Evolutionary conservation across 2,888 invertebrate species (phyloP).

Genomic region (Carabus problematicus): DNA sequence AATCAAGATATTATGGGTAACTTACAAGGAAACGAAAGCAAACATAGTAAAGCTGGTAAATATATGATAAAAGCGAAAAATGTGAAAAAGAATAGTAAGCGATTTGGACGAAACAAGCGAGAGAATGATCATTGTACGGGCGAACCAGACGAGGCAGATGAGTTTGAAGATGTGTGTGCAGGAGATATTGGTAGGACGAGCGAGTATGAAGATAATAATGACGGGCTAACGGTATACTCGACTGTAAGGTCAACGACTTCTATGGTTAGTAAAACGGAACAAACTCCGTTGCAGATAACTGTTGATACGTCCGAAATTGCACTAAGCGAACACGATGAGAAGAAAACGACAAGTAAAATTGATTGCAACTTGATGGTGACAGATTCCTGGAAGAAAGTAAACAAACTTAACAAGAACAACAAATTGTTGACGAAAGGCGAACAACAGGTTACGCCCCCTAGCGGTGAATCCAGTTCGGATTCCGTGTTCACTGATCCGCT

Average conservation of each 20-base stretch:
- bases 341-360: too few species aligned
- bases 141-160: constrained; percentile 47
- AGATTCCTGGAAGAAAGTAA: constrained; percentile 53
- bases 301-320: constrained; percentile 7
- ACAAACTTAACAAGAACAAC: constrained; percentile 43
- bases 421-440: constrained; percentile 43
- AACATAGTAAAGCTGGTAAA: constrained; percentile 65
- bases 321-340: not conserved
- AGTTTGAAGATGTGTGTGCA: constrained; percentile 41
- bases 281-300: constrained; percentile 22
- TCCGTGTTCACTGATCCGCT: constrained; percentile 78
- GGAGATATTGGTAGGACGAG: constrained; percentile 41
- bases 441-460: constrained; percentile 58
- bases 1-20: constrained; percentile 61
- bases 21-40: constrained; percentile 62
- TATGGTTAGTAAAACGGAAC: constrained; percentile 39
- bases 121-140: constrained; percentile 53
- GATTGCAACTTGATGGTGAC: constrained; percentile 47
- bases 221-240: constrained; percentile 28
- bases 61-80: constrained; percentile 67
- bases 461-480: constrained; percentile 70
- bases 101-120: constrained; percentile 57
- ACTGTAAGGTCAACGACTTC: constrained; percentile 43
- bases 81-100: constrained; percentile 63
- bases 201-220: constrained; percentile 39